Conservation (phyloP, 2,113 vertebrate species). For the Cricetomys ansorgei region DNA sequence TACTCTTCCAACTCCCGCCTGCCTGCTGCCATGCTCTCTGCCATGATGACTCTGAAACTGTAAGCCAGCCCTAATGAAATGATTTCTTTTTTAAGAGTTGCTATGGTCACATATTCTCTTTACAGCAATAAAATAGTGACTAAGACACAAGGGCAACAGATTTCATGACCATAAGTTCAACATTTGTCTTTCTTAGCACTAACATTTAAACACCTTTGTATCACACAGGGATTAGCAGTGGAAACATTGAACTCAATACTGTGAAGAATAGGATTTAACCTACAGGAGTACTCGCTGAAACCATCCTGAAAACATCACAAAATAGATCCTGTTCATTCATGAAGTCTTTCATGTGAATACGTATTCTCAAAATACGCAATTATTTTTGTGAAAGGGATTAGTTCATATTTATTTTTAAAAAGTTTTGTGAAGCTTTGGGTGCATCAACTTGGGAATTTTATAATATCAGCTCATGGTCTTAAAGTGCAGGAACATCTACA, state of each 20-base stretch:
- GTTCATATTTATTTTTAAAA: slow-evolving; percentile 24
- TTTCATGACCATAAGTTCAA: slow-evolving; percentile 28
- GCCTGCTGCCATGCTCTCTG: neutral
- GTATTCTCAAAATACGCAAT: neutral
- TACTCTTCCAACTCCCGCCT: neutral
- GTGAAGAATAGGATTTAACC: neutral
- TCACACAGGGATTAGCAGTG: neutral
- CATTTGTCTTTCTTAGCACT: slow-evolving; percentile 11
- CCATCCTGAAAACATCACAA: neutral
- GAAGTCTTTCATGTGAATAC: neutral
- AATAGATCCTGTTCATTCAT: neutral
- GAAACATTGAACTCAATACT: neutral
- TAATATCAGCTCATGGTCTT: neutral
- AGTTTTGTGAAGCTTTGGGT: neutral
- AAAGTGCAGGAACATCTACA: neutral
- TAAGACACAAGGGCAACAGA: neutral
- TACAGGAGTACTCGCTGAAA: too few relatives aligned
- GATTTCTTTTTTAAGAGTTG: neutral
- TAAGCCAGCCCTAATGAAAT: neutral
- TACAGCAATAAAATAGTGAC: neutral
- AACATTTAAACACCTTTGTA: neutral
- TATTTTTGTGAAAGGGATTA: neutral
- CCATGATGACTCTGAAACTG: neutral
- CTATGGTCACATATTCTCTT: neutral
- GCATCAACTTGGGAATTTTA: neutral